Base-by-base conservation (phyloP, 2,888 invertebrate genomes). In the Hoplodrina ambigua region DNA sequence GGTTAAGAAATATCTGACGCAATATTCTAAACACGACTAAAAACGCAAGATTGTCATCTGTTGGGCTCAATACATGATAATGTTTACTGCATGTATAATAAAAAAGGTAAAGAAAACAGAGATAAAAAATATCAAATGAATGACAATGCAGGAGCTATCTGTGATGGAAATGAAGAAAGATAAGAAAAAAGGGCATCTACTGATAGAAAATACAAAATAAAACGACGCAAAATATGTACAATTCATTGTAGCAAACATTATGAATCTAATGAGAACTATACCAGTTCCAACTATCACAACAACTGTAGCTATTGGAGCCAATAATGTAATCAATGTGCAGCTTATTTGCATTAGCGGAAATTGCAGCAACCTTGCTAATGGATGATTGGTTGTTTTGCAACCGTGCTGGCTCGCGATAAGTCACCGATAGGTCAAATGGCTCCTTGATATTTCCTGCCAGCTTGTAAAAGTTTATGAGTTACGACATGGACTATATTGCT, bases 301-400 rank as follows among this genome's bases (percentile, higher is more conserved):
- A 69, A 59, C 58, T 67, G 66, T 52, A 61, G 30, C 54, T 19
- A 59, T 60, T 78, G 55, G 55, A 67, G 49, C 68, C 73, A 77
- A 77, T 81, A 84, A 82, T 77, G 61, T 81, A 82, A 83, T 79
- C 77, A 82, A 75, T 72, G 72, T 76, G 69, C 78, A 59, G 72
- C 65, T 69, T 80, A 80, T 81, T 84, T 83, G 80, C 85, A 83
- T 80, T 73, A 61, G 63, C 85, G 86, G 86, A 86, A 78, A 81
- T 86, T 86, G 86, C 86, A 49, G 63, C 78, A 86, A 72, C 82
- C 81, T 84, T 80, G 84, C 83, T 54, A 79, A 78, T 72, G 76
- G 83, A 67, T 81, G 80, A 85, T 83, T 76, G 80, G 73, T 75
- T 75, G 65, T 82, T 72, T 80, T 56, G 77, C 71, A 77, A 75